Base-by-base conservation (phyloP, 1,140 invertebrate genomes). In the Drosophila sproati region DNA sequence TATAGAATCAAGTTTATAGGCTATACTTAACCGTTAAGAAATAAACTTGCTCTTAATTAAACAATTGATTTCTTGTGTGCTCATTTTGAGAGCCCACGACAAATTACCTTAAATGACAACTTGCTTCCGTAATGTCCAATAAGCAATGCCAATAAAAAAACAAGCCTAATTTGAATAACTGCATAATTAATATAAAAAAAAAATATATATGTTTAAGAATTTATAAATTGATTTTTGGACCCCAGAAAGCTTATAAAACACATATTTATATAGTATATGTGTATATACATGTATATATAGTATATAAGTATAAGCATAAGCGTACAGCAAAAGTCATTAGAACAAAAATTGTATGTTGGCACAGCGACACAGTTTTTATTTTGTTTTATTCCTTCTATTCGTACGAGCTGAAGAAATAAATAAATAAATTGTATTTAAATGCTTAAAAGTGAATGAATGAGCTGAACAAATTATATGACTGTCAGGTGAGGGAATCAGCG, bases 351-450 rank as follows among this genome's bases (percentile, higher is more conserved):
- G 83, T 75, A 59, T 74, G 82, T 88, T 87, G 82, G 82, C 82
- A 85, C 73, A 77, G 69, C 71, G 77, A 70, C 78, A 82, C 82
- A 88, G 68, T 79, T 87, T 77, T 73, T 43, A 52, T 47, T 61
- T 35, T 50, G 59, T 51, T 55, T 68, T 39, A 29, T 61, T 34
- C 12, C 5, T 35, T 55, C 34, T 41, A 39, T 69, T 45, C 32
- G 43, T 35, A 37, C 43, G 47, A 54, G 55, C 61, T 77, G 39
- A 29, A 37, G 64, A 69, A 77, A 64, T 50, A 71, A 71, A 52
- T 12, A 66, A 82, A 83, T 83, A 83, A 87, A 88, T 83, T 83
- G 48, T 70, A 87, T 88, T 87, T 67, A 75, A 80, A 80, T 72
- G 68, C 75, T 76, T 67, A 57, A 74, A 66, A 74, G 70, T 66